Evolutionary conservation across 2,113 vertebrate species (phyloP).

Genomic region (Oxyruncus cristatus): DNA sequence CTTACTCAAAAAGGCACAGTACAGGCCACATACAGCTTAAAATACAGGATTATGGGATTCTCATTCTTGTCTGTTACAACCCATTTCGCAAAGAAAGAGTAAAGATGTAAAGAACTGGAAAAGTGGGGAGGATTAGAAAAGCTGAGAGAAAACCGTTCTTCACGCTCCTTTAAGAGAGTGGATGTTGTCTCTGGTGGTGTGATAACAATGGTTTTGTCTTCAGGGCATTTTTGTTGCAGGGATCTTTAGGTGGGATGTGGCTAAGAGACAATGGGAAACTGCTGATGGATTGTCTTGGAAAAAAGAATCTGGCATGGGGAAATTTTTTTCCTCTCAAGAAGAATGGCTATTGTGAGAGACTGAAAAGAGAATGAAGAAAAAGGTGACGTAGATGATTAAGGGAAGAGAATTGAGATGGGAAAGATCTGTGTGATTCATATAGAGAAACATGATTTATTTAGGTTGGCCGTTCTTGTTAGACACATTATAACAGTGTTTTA

Average conservation of each 20-base stretch:
- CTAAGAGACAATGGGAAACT: neutral
- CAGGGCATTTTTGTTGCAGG: neutral
- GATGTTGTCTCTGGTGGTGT: neutral
- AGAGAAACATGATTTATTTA: neutral
- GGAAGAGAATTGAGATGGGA: neutral
- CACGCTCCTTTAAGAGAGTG: neutral
- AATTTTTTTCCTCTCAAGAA: neutral
- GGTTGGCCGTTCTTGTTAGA: neutral
- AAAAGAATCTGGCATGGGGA: neutral
- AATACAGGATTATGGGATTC: neutral
- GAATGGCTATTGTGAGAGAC: rapidly evolving
- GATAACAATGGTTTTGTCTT: neutral
- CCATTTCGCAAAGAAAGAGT: neutral
- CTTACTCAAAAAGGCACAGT: neutral
- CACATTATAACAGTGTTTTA: neutral
- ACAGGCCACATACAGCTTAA: neutral
- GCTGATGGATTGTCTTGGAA: neutral
- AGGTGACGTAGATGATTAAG: neutral
- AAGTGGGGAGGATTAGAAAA: neutral
- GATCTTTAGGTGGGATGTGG: neutral
- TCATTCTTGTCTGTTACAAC: neutral
- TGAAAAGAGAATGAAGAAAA: neutral
- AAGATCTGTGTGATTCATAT: neutral
- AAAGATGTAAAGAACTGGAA: neutral
- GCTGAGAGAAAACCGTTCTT: neutral